Percentiles rank a stretch among this genome's conserved stretches.
Evolutionary conservation across 2,113 vertebrate genomes (phyloP).

Genomic region (Leptobrachium leishanense): DNA sequence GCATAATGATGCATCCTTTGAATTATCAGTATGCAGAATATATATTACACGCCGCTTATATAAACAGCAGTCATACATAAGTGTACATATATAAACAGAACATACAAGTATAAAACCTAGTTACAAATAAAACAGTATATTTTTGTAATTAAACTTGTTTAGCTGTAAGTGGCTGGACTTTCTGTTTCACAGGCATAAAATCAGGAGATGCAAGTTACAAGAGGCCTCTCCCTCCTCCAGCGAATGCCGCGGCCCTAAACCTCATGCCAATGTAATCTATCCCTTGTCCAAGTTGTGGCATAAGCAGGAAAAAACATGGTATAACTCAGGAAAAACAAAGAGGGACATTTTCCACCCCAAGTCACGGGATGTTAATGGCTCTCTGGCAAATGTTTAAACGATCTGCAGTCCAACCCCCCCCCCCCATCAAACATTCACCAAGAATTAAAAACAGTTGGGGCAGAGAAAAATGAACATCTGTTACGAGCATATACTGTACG

Average conservation of each 20-base stretch:
- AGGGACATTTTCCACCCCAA: slow-evolving; percentile 68
- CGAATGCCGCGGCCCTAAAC: slow-evolving; percentile 64
- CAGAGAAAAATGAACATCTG: slow-evolving; percentile 68
- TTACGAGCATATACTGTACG: slow-evolving; percentile 62
- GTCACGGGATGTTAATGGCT: slow-evolving; percentile 68
- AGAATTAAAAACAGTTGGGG: slow-evolving; percentile 71
- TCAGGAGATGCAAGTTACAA: slow-evolving; percentile 57
- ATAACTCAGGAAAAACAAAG: slow-evolving; percentile 60
- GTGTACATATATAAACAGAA: no score
- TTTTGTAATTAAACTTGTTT: slow-evolving; percentile 65
- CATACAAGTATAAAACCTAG: no score
- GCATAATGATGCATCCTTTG: no score
- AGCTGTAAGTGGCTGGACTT: slow-evolving; percentile 57
- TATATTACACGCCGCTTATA: no score
- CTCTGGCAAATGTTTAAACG: slow-evolving; percentile 74
- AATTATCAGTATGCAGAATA: no score
- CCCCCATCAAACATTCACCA: slow-evolving; percentile 59
- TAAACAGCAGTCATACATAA: no score
- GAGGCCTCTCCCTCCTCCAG: slow-evolving; percentile 64
- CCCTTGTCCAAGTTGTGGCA: slow-evolving; percentile 55
- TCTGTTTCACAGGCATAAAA: slow-evolving; percentile 61
- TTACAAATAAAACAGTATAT: slow-evolving; percentile 50
- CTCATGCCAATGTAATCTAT: slow-evolving; percentile 60
- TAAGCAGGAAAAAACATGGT: slow-evolving; percentile 57
- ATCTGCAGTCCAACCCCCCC: slow-evolving; percentile 49